Base-by-base conservation (phyloP, 2,113 vertebrate species). In the Podiceps cristatus region DNA sequence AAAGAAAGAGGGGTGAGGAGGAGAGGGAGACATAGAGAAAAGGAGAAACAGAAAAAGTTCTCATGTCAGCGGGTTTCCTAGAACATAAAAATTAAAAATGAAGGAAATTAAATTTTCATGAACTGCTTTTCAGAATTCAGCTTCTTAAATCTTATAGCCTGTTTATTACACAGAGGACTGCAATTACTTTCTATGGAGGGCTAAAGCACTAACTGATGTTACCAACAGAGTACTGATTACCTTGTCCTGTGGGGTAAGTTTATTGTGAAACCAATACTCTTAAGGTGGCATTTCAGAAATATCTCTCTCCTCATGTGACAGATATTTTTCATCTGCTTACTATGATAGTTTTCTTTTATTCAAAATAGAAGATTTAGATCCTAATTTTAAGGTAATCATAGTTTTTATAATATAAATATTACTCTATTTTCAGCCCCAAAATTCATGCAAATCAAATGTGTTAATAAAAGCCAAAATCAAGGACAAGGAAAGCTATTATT, bases 81-180 rank as follows among this genome's bases (percentile, higher is more conserved):
- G 84, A 97, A 91, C 53, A 90, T 47, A 94, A 96, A 97, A 95
- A 96, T 96, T 93, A 95, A 97, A 97, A 96, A 96, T 86, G 29
- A 96, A 97, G 59, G 74, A 96, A 97, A 96, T 97, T 68, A 97
- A 97, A 96, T 94, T 98, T 98, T 98, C 53, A 96, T 97, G 59
- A 97, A 91, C 31, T 64, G 28, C 25, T 87, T 96, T 96, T 97
- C 92, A 97, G 82, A 96, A 95, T 88, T 95, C 72, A 25, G 59
- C 35, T 94, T 97, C 96, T 91, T 78, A 97, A 96, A 77, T 92
- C 84, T 93, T 91, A 50, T 19, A 95, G 78, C 27, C 49, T 97
- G 80, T 79, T 96, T 93, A 91, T 95, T 97, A 91, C 93, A 91
- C 74, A 59, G 71, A 95, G 76, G 94, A 91, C 52, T 69, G 44